Evolutionary conservation across 2,797 vertebrate genomes (phyloP).

Genomic region (Cetoscarus ocellatus): DNA sequence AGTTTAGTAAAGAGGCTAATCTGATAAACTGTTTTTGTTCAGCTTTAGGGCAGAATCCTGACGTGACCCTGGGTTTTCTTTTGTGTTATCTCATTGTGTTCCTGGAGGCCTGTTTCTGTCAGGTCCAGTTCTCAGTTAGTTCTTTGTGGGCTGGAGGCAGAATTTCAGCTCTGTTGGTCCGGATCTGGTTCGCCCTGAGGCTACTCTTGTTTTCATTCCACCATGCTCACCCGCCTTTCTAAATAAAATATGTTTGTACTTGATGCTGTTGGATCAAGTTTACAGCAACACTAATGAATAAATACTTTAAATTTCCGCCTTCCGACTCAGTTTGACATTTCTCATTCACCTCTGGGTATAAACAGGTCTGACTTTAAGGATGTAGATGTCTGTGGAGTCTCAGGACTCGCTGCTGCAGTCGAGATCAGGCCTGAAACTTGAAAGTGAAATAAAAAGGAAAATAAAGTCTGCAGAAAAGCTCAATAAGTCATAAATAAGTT

Average conservation of each 20-base stretch:
- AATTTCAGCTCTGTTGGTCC: background rate
- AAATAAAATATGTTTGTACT: background rate
- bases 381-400: background rate
- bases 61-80: background rate
- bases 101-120: slow-evolving; percentile 4
- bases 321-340: background rate
- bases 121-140: background rate
- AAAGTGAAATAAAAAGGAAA: too few relatives aligned
- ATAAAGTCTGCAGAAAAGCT: background rate
- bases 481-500: background rate
- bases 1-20: too few relatives aligned
- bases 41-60: too few relatives aligned
- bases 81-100: background rate
- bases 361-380: background rate
- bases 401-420: too few relatives aligned
- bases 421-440: too few relatives aligned
- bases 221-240: background rate
- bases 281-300: background rate
- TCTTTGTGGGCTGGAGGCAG: background rate
- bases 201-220: slow-evolving; percentile 7
- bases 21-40: too few relatives aligned
- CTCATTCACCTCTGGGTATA: too few relatives aligned
- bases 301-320: background rate
- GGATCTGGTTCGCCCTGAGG: background rate
- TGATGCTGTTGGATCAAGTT: background rate